These are phyloP conservation scores for Eutrigla gurnardus DNA, from an alignment of 2,797 vertebrate genomes.

Conservation along the genomic window DNA sequence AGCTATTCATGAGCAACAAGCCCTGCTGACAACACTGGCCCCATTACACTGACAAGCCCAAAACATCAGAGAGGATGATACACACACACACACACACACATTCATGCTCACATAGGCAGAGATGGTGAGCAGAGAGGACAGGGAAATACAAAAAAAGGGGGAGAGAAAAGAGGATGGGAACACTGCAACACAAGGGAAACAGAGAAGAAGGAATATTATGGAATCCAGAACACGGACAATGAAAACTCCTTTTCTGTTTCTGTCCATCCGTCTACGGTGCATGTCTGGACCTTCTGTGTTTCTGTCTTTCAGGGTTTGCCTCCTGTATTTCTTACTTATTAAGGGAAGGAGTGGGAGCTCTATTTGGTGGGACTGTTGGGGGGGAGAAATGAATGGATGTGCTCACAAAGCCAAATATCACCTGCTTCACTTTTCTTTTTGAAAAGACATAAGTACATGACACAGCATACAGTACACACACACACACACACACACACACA, in stretches of 20 bases:
- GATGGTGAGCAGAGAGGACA: slow-evolving; percentile 64
- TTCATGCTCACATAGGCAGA: slow-evolving; percentile 44
- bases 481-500: background rate
- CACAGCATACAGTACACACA: background rate
- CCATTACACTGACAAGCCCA: slow-evolving; percentile 84
- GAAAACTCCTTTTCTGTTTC: slow-evolving; percentile 33
- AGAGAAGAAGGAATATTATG: slow-evolving; percentile 31
- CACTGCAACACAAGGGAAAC: slow-evolving; percentile 32
- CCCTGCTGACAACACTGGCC: slow-evolving; percentile 79
- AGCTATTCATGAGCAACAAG: slow-evolving; percentile 79
- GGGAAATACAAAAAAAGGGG: slow-evolving; percentile 26
- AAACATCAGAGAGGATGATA: slow-evolving; percentile 72
- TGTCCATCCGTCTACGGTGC: slow-evolving; percentile 32
- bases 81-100: slow-evolving; percentile 27
- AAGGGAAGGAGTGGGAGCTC: slow-evolving; percentile 20
- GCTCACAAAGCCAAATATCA: slow-evolving; percentile 40
- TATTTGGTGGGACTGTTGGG: slow-evolving; percentile 28
- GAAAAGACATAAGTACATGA: background rate
- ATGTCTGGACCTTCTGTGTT: slow-evolving; percentile 13
- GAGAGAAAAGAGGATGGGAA: slow-evolving; percentile 44
- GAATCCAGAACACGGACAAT: slow-evolving; percentile 25
- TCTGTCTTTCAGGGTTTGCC: slow-evolving; percentile 12
- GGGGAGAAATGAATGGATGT: slow-evolving; percentile 31
- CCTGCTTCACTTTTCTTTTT: slow-evolving; percentile 20
- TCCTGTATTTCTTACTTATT: slow-evolving; percentile 39